Evolutionary conservation across 2,113 vertebrate genomes (phyloP).

Genomic region (Galbula dea): DNA sequence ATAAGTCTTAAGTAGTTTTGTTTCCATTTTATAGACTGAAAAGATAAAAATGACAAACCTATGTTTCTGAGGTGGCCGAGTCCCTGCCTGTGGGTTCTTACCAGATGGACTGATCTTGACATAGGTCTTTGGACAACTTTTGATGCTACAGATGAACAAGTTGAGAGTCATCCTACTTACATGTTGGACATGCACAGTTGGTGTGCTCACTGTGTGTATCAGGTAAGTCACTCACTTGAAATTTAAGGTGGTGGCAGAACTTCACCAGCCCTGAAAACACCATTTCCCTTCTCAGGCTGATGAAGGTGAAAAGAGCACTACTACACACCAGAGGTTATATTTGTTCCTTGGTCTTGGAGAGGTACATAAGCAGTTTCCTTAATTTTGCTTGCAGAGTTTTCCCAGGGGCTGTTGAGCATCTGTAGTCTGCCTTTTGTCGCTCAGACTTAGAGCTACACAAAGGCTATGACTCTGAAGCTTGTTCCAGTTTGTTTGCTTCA

Average conservation of each 20-base stretch:
- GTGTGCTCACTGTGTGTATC: not conserved
- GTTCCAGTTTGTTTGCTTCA: rapidly evolving
- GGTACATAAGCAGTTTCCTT: not conserved
- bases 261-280: not conserved
- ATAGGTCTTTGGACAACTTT: not conserved
- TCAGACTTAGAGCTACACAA: not conserved
- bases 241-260: not conserved
- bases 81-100: not conserved
- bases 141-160: not conserved
- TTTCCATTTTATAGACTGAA: not conserved
- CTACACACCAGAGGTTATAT: rapidly evolving
- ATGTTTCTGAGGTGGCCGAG: not conserved
- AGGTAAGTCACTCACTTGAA: not conserved
- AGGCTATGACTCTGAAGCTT: not conserved
- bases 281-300: not conserved
- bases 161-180: not conserved
- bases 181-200: too few relatives aligned
- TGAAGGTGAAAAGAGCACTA: not conserved
- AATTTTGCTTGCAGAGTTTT: not conserved
- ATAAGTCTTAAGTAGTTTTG: not conserved
- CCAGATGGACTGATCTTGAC: too few relatives aligned
- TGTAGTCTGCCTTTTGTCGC: not conserved
- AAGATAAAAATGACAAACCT: not conserved
- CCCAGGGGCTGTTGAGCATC: not conserved
- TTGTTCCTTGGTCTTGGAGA: rapidly evolving